Evolutionary conservation across 2,113 vertebrate species (phyloP), one percentile per base, ranked within the genome.

Genomic region (Chelonoidis abingdonii): DNA sequence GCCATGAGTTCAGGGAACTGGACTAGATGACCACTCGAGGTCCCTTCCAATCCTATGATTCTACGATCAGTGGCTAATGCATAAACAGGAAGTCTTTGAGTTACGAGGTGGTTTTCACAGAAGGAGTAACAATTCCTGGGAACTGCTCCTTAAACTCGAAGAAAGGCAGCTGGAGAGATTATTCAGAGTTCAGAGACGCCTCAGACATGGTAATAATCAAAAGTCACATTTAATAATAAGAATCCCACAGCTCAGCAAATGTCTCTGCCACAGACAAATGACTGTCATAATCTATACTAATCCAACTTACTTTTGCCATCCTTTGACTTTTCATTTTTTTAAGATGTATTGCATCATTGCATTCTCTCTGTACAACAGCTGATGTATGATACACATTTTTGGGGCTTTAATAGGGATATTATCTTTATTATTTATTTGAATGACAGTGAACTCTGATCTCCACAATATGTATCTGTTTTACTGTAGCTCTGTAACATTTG

Each of bases 151-250:
- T 53, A 41, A 57, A 3, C 19, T 87, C 16, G 81, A 83, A 52
- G 41, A 87, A 54, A 90, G 93, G 11, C 47, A 93, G 76, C 69
- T 89, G 38, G 41, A 7, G 24, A 76, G 19, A 69, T 80, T 92
- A 76, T 84, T 89, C 47, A 90, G 59, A 88, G 35, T 41, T 38
- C 35, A 85, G 62, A 72, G 82, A 80, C 29, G 83, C 44, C 6
- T 25, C 19, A 52, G 54, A 57, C 54, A 6, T 5, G 9, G 82
- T 88, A 31, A 91, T 90, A 79, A 87, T 12, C 65, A 81, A 47
- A 88, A 93, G 84, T 92, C 91, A 75, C 95, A 86, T 87, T 79
- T 92, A 47, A 93, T 96, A 76, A 93, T 83, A 41, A 92, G 94
- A 95, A 91, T 49, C 44, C 35, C 24, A 22, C 85, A 93, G 21